phyloP scores from a whole-genome alignment of 2,113 vertebrate species.

The Athene noctua region DNA sequence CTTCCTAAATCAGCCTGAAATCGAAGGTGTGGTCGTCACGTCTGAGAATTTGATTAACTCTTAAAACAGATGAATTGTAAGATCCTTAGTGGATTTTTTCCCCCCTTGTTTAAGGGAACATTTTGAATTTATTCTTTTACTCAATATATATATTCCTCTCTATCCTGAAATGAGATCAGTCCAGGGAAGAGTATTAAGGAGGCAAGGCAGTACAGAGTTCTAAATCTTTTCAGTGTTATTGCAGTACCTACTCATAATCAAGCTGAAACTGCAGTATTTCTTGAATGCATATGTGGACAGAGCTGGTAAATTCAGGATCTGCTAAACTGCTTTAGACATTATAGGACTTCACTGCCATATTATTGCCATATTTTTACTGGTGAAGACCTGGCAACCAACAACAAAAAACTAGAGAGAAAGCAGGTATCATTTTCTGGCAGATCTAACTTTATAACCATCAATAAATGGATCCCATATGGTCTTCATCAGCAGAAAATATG shows the following conservation, averaged over 20 bases:
- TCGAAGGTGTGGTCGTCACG: not conserved
- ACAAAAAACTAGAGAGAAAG: conserved; percentile 16
- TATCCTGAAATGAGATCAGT: not conserved
- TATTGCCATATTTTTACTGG: not conserved
- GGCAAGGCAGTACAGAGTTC: not conserved
- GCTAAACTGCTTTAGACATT: not conserved
- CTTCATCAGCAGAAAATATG: conserved; percentile 24
- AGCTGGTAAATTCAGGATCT: not conserved
- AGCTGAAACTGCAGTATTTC: not conserved
- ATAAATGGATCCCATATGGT: conserved; percentile 34
- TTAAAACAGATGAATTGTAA: not conserved
- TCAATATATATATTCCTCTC: not conserved
- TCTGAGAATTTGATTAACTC: not conserved
- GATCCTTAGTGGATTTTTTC: not conserved
- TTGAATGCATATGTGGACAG: not conserved
- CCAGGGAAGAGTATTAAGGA: not conserved
- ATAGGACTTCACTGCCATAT: not conserved
- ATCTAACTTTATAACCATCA: not conserved
- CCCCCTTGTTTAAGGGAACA: not conserved
- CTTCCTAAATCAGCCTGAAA: not conserved
- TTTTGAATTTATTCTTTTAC: not conserved
- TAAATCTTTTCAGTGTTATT: not conserved
- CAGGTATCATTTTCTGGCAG: conserved; percentile 27
- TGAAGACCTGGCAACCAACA: not conserved
- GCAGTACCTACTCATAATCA: not conserved